Percentiles rank a stretch among this genome's conserved stretches.
Evolutionary conservation across 2,797 vertebrate species (phyloP).

Genomic region (Cheirogaleus major): DNA sequence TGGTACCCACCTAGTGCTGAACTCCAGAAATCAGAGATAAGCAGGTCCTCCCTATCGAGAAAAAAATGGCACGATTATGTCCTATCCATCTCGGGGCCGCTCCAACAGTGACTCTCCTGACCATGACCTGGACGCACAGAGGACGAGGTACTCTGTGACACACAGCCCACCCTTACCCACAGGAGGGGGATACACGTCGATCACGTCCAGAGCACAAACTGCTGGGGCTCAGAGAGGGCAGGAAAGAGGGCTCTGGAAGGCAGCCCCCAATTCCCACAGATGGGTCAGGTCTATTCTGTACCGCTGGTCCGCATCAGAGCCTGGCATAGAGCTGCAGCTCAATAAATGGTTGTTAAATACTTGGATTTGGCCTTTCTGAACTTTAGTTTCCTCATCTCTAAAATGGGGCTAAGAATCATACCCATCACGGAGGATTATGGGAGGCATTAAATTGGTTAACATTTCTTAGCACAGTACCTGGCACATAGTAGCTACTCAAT

Average conservation of each 20-base stretch:
- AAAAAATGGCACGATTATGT: not conserved
- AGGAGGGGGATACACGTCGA: rapidly evolving
- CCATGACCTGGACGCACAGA: rapidly evolving
- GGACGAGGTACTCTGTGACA: rapidly evolving
- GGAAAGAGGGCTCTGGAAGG: not conserved
- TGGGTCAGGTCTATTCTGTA: not conserved
- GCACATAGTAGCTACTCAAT: not conserved
- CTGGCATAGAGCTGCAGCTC: not conserved
- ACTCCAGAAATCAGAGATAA: constrained; percentile 88
- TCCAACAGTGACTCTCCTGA: not conserved
- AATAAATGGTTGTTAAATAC: not conserved
- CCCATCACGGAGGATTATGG: rapidly evolving
- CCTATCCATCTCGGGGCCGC: not conserved
- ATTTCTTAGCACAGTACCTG: not conserved
- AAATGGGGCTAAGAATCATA: not conserved
- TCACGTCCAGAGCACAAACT: rapidly evolving
- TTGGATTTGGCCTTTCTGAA: not conserved
- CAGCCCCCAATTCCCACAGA: not conserved
- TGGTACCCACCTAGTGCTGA: constrained; percentile 77
- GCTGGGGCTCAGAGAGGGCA: too few species aligned
- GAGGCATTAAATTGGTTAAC: too few species aligned
- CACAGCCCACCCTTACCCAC: not conserved
- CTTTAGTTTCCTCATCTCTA: not conserved
- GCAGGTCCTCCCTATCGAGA: constrained; percentile 88
- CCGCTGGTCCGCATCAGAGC: not conserved